phyloP scores from a whole-genome alignment of 2,113 vertebrate species.

The Collichthys lucidus region DNA sequence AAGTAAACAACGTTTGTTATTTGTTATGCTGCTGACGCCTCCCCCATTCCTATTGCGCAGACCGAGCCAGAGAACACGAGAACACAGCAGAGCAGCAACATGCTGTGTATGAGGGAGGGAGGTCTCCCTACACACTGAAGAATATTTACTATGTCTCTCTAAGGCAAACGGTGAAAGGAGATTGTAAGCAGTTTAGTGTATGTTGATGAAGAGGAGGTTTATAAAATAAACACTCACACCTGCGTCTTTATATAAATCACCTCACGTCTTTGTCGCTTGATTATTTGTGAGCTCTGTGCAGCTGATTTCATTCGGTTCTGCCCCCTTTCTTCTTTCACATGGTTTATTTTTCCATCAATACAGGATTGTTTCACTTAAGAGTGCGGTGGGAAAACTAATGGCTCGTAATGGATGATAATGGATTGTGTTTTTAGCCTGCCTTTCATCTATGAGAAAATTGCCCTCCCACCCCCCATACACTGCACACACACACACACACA shows the following conservation, averaged over 20 bases:
- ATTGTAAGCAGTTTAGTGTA: not conserved
- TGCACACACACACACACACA: not conserved
- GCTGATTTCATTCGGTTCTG: constrained; percentile 42
- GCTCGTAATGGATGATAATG: constrained; percentile 80
- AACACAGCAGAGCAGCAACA: constrained; percentile 70
- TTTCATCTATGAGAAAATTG: constrained; percentile 70
- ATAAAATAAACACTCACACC: not conserved
- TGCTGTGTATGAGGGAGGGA: constrained; percentile 26
- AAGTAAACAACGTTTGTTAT: constrained; percentile 77
- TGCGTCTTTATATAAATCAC: constrained; percentile 1
- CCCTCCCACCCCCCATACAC: constrained; percentile 10
- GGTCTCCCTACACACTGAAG: constrained; percentile 13
- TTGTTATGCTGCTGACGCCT: constrained; percentile 67
- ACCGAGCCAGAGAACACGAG: constrained; percentile 75
- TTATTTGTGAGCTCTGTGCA: constrained; percentile 36
- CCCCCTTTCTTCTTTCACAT: constrained; percentile 46
- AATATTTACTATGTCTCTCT: constrained; percentile 59
- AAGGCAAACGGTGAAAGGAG: constrained; percentile 27
- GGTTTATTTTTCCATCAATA: constrained; percentile 74
- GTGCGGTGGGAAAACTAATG: constrained; percentile 72
- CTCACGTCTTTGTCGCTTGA: not conserved
- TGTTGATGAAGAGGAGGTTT: not conserved
- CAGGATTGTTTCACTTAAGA: constrained; percentile 72
- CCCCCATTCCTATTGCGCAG: constrained; percentile 54
- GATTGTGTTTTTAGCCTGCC: constrained; percentile 70